Base-by-base conservation (phyloP, 2,888 invertebrate genomes). In the Athalia circularis region DNA sequence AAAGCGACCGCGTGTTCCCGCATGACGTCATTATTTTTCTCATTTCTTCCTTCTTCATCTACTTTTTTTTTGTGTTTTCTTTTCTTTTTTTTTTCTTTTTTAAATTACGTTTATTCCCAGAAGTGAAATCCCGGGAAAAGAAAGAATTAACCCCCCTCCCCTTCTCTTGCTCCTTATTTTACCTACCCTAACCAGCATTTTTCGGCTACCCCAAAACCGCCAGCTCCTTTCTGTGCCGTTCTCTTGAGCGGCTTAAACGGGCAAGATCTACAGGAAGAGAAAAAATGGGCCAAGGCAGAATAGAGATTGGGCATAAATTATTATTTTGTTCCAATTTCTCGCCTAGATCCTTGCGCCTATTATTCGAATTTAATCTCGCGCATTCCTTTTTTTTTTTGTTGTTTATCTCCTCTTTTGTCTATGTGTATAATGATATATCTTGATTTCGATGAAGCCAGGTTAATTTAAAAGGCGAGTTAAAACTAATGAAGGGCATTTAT, bases 241-340 rank as follows among this genome's bases (percentile, higher is more conserved):
- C 62, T 75, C 62, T 75, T 75, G 62, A 75, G 75, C 75, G 50
- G 75, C 75, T 75, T 75, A 75, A 77, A 65, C 57, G 11, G 68
- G 13, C 43, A 70, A 68, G 61, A 77, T 52, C 52, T 59, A 75
- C 77, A 75, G 77, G 47, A 8, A 43, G 47, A 61, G 79, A 79
- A 77, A 65, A 65, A 68, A 68, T 52, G 15, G 8, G n/a, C 52
- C 15, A 4, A 59, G 45, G 15, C 57, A 62, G 50, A 50, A 29
- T 7, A 50, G 62, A 50, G 48, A 62, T 62, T 50, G 15, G 15
- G 61, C 75, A 64, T 62, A 52, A 75, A 75, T 75, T 62, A 75
- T 29, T 50, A 75, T 75, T 50, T 62, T 7, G 75, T 75, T 64
- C 50, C 64, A 15, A 62, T 62, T 61, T 50, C 11, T 72, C n/a